These are phyloP conservation scores for Melinopterus prodromus DNA, from an alignment of 2,888 invertebrate genomes.

Conservation along the genomic window DNA sequence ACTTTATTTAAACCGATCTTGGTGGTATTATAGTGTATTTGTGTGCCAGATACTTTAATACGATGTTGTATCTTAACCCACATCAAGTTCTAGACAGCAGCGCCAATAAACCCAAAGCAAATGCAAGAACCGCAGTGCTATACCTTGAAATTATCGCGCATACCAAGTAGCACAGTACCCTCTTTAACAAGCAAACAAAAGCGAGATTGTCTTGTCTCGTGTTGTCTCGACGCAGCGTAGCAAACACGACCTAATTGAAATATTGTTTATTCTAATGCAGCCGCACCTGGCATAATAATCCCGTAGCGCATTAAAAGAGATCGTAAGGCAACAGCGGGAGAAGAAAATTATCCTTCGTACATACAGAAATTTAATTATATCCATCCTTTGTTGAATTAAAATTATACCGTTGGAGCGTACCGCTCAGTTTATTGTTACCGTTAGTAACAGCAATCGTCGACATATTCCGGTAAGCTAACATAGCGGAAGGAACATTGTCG, in stretches of 20 bases:
- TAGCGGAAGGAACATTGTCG: slow-evolving; percentile 4
- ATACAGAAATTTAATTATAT: slow-evolving; percentile 34
- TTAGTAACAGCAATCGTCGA: background rate
- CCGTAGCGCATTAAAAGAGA: background rate
- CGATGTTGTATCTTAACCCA: too few relatives aligned
- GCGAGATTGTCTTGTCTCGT: background rate
- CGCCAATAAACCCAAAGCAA: background rate
- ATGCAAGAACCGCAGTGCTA: background rate
- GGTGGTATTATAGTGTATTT: too few relatives aligned
- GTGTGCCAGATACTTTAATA: too few relatives aligned
- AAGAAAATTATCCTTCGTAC: background rate
- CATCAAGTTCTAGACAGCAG: too few relatives aligned
- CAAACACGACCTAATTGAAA: background rate
- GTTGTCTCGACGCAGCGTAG: background rate
- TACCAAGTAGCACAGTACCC: background rate
- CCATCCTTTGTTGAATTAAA: slow-evolving; percentile 32
- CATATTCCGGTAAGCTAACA: background rate
- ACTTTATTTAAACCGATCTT: too few relatives aligned
- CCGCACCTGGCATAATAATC: background rate
- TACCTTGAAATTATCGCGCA: background rate
- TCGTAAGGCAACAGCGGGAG: background rate
- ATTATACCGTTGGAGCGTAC: slow-evolving; percentile 26
- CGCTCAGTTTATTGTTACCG: slow-evolving; percentile 32
- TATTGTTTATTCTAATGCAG: slow-evolving; percentile 4
- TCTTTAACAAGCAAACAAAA: background rate